phyloP scores from a whole-genome alignment of 2,797 vertebrate genomes.

The Carapus acus region DNA sequence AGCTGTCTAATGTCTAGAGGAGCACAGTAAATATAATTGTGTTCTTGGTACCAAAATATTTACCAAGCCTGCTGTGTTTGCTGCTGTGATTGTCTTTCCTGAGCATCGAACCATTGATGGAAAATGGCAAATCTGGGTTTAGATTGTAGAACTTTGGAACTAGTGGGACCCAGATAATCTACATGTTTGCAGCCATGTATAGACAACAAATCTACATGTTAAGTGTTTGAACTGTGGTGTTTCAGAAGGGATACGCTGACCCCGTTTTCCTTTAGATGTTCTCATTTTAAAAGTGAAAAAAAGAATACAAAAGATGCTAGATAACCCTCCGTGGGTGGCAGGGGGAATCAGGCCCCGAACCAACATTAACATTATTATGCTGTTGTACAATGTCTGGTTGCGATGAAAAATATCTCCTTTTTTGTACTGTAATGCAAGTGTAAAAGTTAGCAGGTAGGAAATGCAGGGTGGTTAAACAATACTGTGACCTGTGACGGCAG shows the following conservation, averaged over 20 bases:
- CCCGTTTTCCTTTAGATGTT: conserved; percentile 65
- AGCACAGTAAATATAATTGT: conserved; percentile 36
- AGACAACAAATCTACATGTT: conserved; percentile 71
- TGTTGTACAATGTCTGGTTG: conserved; percentile 70
- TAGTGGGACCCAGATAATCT: conserved; percentile 49
- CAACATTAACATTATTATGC: conserved; percentile 65
- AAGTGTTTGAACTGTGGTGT: conserved; percentile 76
- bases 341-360: conserved; percentile 42
- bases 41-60: conserved; percentile 63
- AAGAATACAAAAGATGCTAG: conserved; percentile 52
- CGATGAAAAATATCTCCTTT: conserved; percentile 55
- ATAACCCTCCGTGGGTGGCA: conserved; percentile 39
- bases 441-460: conserved; percentile 39
- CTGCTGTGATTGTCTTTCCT: conserved; percentile 64
- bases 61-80: conserved; percentile 59
- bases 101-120: conserved; percentile 52
- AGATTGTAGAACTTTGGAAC: conserved; percentile 25
- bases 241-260: conserved; percentile 68
- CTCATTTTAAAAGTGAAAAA: conserved; percentile 47
- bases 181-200: conserved; percentile 70
- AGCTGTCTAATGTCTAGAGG: conserved; percentile 33
- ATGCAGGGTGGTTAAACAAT: conserved; percentile 49
- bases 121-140: conserved; percentile 42
- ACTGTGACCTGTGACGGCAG: conserved; percentile 44
- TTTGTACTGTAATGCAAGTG: conserved; percentile 64